A percentile compares a stretch with the other conserved stretches of the same genome.
Evolutionary conservation across 2,113 vertebrate species (phyloP).

Genomic region (Ageneiosus marmoratus): DNA sequence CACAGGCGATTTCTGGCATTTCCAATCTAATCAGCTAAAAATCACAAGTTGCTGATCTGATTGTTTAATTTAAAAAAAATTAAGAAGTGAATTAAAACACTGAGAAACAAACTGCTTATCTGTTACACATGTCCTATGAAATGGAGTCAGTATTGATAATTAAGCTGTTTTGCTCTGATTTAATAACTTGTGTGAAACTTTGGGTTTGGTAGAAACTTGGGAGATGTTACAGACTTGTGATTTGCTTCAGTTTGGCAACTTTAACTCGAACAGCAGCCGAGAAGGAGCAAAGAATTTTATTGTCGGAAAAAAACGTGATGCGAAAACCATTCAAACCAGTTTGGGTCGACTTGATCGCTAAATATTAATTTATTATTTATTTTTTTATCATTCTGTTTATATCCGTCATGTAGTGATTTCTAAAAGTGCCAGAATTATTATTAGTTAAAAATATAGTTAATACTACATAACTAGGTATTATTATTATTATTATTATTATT

Average conservation of each 20-base stretch:
- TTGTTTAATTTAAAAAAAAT: background rate
- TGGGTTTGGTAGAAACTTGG: background rate
- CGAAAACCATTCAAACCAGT: background rate
- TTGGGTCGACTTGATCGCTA: background rate
- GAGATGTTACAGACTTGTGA: background rate
- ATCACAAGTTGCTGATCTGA: background rate
- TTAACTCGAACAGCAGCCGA: background rate
- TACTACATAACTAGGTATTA: too few species aligned
- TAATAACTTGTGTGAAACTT: background rate
- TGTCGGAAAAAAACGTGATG: background rate
- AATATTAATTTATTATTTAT: background rate
- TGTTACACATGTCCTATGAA: background rate
- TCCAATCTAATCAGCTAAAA: background rate
- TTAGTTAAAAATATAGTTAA: too few species aligned
- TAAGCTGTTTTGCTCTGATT: background rate
- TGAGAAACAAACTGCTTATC: background rate
- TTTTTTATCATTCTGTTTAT: background rate
- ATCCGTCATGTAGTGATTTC: background rate
- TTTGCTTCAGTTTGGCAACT: background rate
- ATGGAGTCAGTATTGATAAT: background rate
- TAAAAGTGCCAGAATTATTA: background rate
- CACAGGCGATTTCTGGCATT: background rate
- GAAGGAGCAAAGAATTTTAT: background rate
- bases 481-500: too few species aligned
- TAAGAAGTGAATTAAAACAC: background rate